Base-by-base conservation (phyloP, 1,140 invertebrate species). In the Piezodorus guildinii region DNA sequence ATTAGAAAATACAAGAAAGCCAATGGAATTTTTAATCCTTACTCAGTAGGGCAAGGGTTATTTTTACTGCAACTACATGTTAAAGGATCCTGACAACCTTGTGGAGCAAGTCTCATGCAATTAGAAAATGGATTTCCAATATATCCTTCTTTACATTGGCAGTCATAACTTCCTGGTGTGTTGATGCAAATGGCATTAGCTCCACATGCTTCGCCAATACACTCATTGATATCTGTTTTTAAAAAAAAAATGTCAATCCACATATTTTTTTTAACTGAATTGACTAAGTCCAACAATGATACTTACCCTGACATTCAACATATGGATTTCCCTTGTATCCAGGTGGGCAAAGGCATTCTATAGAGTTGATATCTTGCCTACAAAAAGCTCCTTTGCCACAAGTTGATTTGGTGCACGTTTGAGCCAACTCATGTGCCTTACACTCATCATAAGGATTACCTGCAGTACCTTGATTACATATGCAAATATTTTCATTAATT, bases 371-470 rank as follows among this genome's bases (percentile, higher is more conserved):
- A 49, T 82, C 84, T 70, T 88, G 81, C 67, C 80, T 81, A 70
- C 91, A 95, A 64, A 86, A 81, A 5, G 91, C 89, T 69, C 86
- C 85, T 17, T 73, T 72, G 19, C 91, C 91, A 74, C 91, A 94
- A 16, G 83, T 77, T 39, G 83, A 81, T 60, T 78, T 80, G 1
- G 81, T 78, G 69, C 90, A 94, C n/a, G 85, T 82, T 62, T 82
- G 83, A 23, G n/a, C 19, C 70, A 83, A 83, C 67, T 82, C 79
- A 68, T 86, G 79, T 39, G 80, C 74, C 1, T 82, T 81, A 73
- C 91, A 95, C 21, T 83, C 83, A 65, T 84, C 81, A 73, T 94
- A 94, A 8, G 92, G 91, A 79, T 94, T 94, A 62, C 91, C 91
- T 64, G 76, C 85, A 3, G 83, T 89, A 14, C 88, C 89, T 56